Percentiles rank a stretch among this genome's conserved stretches.
These are phyloP conservation scores for Liparis tanakae DNA, from an alignment of 2,797 vertebrate species.

Conservation along the genomic window DNA sequence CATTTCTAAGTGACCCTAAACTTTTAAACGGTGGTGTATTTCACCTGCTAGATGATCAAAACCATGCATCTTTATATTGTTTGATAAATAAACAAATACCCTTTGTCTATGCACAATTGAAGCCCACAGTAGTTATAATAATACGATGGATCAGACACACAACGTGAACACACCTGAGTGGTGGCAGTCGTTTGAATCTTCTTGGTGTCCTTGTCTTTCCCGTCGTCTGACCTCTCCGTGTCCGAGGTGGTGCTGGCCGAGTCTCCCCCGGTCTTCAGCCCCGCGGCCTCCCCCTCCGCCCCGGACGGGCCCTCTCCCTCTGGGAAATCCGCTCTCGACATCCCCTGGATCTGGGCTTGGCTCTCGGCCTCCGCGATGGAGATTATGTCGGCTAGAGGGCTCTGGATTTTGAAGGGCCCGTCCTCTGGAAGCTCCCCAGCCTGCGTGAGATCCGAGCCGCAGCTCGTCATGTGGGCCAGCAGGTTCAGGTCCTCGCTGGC, in stretches of 20 bases:
- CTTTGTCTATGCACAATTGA: neutral
- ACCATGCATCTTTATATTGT: neutral
- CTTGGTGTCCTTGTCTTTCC: conserved; percentile 96
- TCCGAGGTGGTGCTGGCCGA: conserved; percentile 94
- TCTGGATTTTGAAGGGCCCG: conserved; percentile 94
- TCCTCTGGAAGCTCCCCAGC: conserved; percentile 89
- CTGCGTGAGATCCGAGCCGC: conserved; percentile 89
- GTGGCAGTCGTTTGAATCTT: conserved; percentile 98
- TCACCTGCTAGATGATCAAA: neutral
- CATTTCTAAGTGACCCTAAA: no score
- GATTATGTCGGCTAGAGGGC: conserved; percentile 91
- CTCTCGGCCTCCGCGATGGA: conserved; percentile 89
- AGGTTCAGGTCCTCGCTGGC: conserved; percentile 95
- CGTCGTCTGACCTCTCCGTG: conserved; percentile 97
- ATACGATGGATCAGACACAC: neutral
- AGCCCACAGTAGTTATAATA: neutral
- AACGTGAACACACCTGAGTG: conserved; percentile 87
- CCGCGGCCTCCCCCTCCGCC: conserved; percentile 84
- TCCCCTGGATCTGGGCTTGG: conserved; percentile 72
- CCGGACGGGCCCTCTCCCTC: conserved; percentile 87
- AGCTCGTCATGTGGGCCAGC: conserved; percentile 93
- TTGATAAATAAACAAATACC: neutral
- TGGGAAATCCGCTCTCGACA: conserved; percentile 78
- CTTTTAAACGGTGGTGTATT: no score
- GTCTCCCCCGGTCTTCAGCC: conserved; percentile 87